phyloP scores from a whole-genome alignment of 2,888 invertebrate genomes.

The Lamellibrachia columna region DNA sequence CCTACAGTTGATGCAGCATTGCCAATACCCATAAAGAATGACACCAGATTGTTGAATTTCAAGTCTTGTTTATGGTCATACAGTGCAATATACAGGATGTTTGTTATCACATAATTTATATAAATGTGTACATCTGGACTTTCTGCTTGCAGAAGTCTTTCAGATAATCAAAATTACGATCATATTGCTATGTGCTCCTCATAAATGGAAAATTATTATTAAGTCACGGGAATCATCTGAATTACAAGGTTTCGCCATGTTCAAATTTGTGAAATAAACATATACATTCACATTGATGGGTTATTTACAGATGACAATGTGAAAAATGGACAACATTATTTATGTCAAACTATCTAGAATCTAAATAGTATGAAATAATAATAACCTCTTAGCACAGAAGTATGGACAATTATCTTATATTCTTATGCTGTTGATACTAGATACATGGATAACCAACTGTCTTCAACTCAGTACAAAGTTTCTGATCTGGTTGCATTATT shows the following conservation, averaged over 20 bases:
- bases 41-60: neutral
- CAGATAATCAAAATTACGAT: neutral
- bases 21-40: neutral
- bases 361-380: neutral
- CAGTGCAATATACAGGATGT: neutral
- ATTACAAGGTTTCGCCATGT: neutral
- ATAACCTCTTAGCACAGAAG: neutral
- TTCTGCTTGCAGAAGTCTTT: neutral
- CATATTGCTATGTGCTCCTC: neutral
- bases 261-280: neutral
- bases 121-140: neutral
- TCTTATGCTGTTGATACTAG: neutral
- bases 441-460: neutral
- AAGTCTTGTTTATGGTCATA: neutral
- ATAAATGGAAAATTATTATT: neutral
- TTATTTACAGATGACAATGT: conserved; percentile 12
- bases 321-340: neutral
- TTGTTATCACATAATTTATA: conserved; percentile 2
- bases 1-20: no score
- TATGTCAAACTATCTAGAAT: neutral
- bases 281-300: neutral
- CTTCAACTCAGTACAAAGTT: neutral
- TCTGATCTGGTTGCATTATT: neutral
- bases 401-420: neutral
- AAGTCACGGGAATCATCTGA: neutral